These are phyloP conservation scores for Remorina albescens DNA, from an alignment of 2,797 vertebrate species.

Conservation along the genomic window DNA sequence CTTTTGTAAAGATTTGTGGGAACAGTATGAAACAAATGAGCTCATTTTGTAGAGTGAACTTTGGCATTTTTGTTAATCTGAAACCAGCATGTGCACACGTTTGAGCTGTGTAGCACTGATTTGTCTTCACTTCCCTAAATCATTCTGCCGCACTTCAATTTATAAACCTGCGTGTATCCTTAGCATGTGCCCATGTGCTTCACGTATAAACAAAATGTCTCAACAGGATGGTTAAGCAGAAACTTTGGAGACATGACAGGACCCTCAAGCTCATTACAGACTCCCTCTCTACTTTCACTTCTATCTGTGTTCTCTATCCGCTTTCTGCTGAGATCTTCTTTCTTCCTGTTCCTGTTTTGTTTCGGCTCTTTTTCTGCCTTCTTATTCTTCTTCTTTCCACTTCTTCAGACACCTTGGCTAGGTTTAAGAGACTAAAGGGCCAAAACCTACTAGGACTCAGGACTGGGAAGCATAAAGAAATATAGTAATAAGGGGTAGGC, in stretches of 20 bases:
- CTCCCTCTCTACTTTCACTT: neutral
- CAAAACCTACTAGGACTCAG: too few relatives aligned
- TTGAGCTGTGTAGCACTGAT: neutral
- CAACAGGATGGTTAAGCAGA: neutral
- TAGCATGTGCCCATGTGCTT: neutral
- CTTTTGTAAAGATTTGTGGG: neutral
- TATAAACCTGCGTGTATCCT: neutral
- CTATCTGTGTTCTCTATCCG: too few relatives aligned
- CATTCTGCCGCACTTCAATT: neutral
- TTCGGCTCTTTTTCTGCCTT: too few relatives aligned
- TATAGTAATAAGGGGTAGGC: too few relatives aligned
- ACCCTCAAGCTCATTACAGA: neutral
- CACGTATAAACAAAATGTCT: neutral
- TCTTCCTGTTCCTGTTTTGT: too few relatives aligned
- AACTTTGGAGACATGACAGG: slow-evolving; percentile 15
- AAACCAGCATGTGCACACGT: neutral
- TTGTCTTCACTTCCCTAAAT: neutral
- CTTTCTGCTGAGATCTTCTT: too few relatives aligned
- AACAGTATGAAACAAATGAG: neutral
- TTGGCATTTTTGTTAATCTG: neutral
- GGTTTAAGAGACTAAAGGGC: neutral
- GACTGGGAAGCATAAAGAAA: too few relatives aligned
- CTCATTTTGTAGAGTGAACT: neutral
- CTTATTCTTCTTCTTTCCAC: too few relatives aligned
- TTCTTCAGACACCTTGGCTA: too few relatives aligned